A percentile compares a stretch with the other conserved stretches of the same genome.
phyloP scores from a whole-genome alignment of 2,797 vertebrate genomes.

The Meda fulgida region DNA sequence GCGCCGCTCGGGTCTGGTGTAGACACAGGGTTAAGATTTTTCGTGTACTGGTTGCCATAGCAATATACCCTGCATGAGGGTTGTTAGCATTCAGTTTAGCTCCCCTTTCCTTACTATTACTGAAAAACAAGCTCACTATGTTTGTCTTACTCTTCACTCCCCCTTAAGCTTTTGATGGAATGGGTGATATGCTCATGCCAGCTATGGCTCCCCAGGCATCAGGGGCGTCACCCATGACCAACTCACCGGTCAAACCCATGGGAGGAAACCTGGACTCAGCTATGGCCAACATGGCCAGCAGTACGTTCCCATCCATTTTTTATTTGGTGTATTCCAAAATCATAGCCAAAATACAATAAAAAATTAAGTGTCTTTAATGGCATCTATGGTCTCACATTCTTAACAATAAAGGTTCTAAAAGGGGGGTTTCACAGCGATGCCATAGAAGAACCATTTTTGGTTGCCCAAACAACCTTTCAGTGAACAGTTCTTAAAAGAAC shows the following conservation, averaged over 20 bases:
- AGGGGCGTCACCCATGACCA: slow-evolving; percentile 68
- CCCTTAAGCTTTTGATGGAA: slow-evolving; percentile 90
- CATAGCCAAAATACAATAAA: neutral
- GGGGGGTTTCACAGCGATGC: neutral
- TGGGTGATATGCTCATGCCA: slow-evolving; percentile 98
- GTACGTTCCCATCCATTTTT: slow-evolving; percentile 81
- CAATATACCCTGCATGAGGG: neutral
- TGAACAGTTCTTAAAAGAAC: too few species aligned
- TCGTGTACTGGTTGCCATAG: slow-evolving; percentile 1
- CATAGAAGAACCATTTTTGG: neutral
- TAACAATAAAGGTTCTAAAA: neutral
- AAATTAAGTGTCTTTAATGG: neutral
- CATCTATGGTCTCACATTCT: neutral
- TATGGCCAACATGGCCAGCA: slow-evolving; percentile 97
- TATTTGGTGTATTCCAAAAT: slow-evolving; percentile 45
- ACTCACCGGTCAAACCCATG: slow-evolving; percentile 61
- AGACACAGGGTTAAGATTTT: neutral
- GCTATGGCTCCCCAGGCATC: slow-evolving; percentile 88
- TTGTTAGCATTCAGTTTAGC: neutral
- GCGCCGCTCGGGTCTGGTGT: neutral
- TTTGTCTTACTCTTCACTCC: slow-evolving; percentile 21
- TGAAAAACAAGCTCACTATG: slow-evolving; percentile 22
- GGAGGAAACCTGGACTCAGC: slow-evolving; percentile 92
- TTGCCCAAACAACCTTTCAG: neutral
- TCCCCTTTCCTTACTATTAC: neutral